phyloP scores from a whole-genome alignment of 2,888 invertebrate species.

The Ennomos erosarius region DNA sequence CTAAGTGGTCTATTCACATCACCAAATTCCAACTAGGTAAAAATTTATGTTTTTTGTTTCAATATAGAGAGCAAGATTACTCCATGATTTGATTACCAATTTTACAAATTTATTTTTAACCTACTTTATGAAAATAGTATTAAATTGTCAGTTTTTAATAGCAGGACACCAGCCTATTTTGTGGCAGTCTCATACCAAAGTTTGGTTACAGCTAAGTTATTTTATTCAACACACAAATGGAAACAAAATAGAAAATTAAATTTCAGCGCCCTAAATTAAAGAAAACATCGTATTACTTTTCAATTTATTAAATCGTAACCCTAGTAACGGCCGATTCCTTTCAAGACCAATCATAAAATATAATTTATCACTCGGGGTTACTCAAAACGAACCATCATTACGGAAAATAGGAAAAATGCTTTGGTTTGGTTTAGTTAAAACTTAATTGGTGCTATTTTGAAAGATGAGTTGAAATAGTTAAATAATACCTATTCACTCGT shows the following conservation, averaged over 20 bases:
- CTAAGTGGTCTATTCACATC: conserved; percentile 28
- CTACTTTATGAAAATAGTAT: too few species aligned
- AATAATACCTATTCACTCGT: too few species aligned
- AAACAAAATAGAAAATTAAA: too few species aligned
- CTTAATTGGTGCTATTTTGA: conserved; percentile 31
- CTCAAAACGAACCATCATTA: conserved; percentile 15
- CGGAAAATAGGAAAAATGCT: conserved; percentile 32
- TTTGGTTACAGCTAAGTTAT: too few species aligned
- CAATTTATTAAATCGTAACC: conserved; percentile 6
- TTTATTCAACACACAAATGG: too few species aligned
- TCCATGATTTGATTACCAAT: too few species aligned
- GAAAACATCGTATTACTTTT: conserved; percentile 1
- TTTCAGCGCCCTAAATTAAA: neutral
- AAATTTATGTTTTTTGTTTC: conserved; percentile 17
- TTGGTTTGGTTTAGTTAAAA: conserved; percentile 32
- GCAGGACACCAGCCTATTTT: too few species aligned
- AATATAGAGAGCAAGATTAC: neutral
- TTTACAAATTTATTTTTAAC: too few species aligned
- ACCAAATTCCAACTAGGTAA: conserved; percentile 12
- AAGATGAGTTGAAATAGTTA: conserved; percentile 40
- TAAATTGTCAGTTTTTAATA: too few species aligned
- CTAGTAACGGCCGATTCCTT: conserved; percentile 8
- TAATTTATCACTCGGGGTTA: conserved; percentile 14
- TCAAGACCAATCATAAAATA: conserved; percentile 13
- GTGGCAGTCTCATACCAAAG: too few species aligned